A percentile compares a stretch with the other conserved stretches of the same genome.
phyloP scores from a whole-genome alignment of 2,113 vertebrate genomes.

The Scortum barcoo region DNA sequence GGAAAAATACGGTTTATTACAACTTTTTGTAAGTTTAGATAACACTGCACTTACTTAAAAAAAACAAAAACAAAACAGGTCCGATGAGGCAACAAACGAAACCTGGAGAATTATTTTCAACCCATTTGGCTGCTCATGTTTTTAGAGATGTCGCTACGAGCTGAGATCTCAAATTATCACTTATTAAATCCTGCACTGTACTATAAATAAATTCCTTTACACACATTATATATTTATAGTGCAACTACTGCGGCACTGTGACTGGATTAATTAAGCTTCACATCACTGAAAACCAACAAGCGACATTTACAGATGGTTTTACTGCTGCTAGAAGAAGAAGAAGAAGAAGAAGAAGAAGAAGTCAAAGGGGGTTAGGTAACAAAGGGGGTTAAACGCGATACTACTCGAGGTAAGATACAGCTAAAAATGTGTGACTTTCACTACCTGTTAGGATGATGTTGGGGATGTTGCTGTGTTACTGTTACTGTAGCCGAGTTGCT shows the following conservation, averaged over 20 bases:
- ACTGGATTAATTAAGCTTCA: background rate
- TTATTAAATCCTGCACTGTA: too few species aligned
- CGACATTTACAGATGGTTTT: background rate
- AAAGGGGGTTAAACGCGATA: background rate
- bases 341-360: background rate
- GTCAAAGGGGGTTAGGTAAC: too few species aligned
- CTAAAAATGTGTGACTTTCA: background rate
- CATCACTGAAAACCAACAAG: background rate
- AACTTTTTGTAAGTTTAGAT: background rate
- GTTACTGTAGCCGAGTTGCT: constrained; percentile 91
- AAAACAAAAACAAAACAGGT: background rate
- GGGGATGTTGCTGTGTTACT: constrained; percentile 96
- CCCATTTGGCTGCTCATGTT: background rate
- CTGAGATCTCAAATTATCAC: too few species aligned
- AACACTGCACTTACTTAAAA: background rate
- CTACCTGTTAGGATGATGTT: constrained; percentile 99
- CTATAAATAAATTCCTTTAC: background rate
- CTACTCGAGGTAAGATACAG: background rate
- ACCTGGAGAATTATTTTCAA: background rate
- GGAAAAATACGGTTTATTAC: background rate
- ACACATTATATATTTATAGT: background rate
- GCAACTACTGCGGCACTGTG: background rate
- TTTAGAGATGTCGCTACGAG: too few species aligned
- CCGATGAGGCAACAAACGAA: background rate
- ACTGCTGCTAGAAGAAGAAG: background rate